phyloP scores from a whole-genome alignment of 2,113 vertebrate genomes.

The Lepus americanus region DNA sequence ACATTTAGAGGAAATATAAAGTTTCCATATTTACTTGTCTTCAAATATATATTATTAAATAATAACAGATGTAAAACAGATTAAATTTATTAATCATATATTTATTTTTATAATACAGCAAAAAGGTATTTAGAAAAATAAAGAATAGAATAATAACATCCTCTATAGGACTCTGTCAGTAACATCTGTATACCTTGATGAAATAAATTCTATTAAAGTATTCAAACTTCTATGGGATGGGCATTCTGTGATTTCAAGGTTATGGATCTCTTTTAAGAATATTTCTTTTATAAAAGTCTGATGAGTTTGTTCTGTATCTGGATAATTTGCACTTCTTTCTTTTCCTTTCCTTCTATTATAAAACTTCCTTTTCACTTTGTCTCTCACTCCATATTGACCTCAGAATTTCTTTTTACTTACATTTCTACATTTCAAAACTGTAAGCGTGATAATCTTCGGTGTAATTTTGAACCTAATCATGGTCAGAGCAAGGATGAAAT shows the following conservation, averaged over 20 bases:
- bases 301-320: slow-evolving; percentile 72
- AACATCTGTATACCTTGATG: slow-evolving; percentile 68
- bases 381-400: background rate
- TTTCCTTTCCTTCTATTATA: slow-evolving; percentile 25
- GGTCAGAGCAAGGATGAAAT: slow-evolving; percentile 62
- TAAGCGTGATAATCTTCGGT: slow-evolving; percentile 53
- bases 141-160: slow-evolving; percentile 76
- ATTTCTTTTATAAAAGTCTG: slow-evolving; percentile 66
- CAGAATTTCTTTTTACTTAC: slow-evolving; percentile 47
- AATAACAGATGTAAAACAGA: slow-evolving; percentile 81
- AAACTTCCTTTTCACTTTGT: slow-evolving; percentile 23
- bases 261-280: slow-evolving; percentile 61
- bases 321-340: slow-evolving; percentile 50
- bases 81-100: slow-evolving; percentile 87
- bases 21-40: slow-evolving; percentile 82
- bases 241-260: slow-evolving; percentile 58
- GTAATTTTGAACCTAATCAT: slow-evolving; percentile 51
- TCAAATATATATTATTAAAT: slow-evolving; percentile 87
- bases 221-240: slow-evolving; percentile 58
- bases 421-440: slow-evolving; percentile 67
- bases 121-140: slow-evolving; percentile 80
- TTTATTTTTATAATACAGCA: slow-evolving; percentile 88
- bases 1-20: slow-evolving; percentile 78
- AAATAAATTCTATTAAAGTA: slow-evolving; percentile 65
- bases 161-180: slow-evolving; percentile 63